phyloP scores from a whole-genome alignment of 2,888 invertebrate genomes.

The Oscheius onirici region DNA sequence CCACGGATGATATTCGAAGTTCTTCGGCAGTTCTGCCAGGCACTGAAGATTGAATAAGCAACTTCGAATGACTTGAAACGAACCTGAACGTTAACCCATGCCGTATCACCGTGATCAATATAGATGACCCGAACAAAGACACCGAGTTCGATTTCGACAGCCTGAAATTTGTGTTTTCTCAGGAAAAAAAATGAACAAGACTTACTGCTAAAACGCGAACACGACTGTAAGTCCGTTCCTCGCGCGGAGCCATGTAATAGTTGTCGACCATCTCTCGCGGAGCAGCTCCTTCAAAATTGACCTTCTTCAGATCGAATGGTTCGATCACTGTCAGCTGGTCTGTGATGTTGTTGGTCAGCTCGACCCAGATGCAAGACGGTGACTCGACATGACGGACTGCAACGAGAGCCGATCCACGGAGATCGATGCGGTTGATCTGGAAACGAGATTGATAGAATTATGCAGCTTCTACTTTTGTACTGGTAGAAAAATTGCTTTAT shows the following conservation, averaged over 20 bases:
- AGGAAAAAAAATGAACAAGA: not conserved
- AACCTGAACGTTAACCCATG: slow-evolving; percentile 34
- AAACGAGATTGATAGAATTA: not conserved
- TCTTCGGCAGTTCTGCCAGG: slow-evolving; percentile 34
- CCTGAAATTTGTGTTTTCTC: slow-evolving; percentile 32
- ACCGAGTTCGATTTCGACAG: slow-evolving; percentile 14
- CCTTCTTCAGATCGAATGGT: slow-evolving; percentile 40
- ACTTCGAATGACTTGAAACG: not conserved
- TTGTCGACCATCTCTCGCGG: not conserved
- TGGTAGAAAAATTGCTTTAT: too few species aligned
- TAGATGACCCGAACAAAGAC: slow-evolving; percentile 39
- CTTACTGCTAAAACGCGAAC: slow-evolving; percentile 39
- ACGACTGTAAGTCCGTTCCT: slow-evolving; percentile 37
- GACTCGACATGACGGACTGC: slow-evolving; percentile 43
- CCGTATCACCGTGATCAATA: slow-evolving; percentile 44
- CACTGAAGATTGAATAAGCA: slow-evolving; percentile 26
- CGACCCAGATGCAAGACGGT: slow-evolving; percentile 46
- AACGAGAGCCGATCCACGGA: slow-evolving; percentile 36
- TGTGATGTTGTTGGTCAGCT: slow-evolving; percentile 43
- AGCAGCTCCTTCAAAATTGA: not conserved
- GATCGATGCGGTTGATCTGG: slow-evolving; percentile 44
- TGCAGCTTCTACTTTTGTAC: too few species aligned
- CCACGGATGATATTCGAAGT: slow-evolving; percentile 47
- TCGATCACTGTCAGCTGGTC: slow-evolving; percentile 41
- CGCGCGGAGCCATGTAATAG: slow-evolving; percentile 46